Evolutionary conservation across 2,797 vertebrate species (phyloP).

Genomic region (Gymnopithys bicolor): DNA sequence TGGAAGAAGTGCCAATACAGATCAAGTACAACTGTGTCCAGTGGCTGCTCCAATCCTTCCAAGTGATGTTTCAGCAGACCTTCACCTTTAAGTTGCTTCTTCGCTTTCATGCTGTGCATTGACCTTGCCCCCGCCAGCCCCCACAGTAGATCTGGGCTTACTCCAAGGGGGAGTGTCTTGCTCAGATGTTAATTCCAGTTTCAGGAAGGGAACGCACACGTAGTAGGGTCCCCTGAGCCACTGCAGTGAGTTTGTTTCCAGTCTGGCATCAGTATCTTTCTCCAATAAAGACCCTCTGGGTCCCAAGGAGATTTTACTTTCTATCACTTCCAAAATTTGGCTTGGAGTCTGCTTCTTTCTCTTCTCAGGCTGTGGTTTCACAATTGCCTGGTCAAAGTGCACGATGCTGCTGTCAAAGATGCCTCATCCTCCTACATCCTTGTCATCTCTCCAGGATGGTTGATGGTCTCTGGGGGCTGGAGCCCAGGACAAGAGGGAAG

Average conservation of each 20-base stretch:
- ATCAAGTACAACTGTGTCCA: background rate
- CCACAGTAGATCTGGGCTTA: background rate
- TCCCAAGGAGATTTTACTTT: background rate
- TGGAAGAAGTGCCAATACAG: background rate
- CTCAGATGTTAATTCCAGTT: background rate
- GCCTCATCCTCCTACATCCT: background rate
- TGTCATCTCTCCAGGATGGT: background rate
- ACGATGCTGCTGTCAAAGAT: background rate
- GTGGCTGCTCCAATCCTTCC: background rate
- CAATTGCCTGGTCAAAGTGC: background rate
- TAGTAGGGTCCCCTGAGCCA: background rate
- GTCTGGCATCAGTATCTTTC: background rate
- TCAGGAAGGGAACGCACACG: rapidly evolving
- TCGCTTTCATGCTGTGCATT: background rate
- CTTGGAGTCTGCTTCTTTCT: background rate
- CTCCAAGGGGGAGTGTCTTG: background rate
- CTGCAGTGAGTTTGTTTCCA: background rate
- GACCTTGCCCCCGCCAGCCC: background rate
- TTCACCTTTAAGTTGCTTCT: background rate
- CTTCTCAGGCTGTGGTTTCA: background rate
- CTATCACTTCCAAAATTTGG: background rate
- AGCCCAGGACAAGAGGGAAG: background rate
- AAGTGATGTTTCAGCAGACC: rapidly evolving
- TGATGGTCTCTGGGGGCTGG: background rate
- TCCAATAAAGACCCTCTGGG: background rate